These are phyloP conservation scores for Apteryx mantelli DNA, from an alignment of 2,113 vertebrate genomes.

Conservation along the genomic window DNA sequence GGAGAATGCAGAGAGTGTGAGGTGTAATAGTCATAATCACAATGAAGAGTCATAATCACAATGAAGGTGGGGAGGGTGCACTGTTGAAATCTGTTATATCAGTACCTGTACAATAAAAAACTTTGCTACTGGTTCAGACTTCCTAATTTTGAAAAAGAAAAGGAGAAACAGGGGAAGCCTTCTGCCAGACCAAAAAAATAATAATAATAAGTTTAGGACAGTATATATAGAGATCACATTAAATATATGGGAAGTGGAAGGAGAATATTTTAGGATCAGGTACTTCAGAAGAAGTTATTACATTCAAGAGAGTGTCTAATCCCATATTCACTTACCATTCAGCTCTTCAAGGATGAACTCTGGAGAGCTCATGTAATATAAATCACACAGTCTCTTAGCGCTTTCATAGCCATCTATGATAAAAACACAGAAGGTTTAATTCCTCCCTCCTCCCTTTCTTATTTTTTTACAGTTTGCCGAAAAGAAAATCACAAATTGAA, in stretches of 20 bases:
- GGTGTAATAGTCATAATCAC: neutral
- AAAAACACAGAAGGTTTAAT: conserved; percentile 30
- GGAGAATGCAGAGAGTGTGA: neutral
- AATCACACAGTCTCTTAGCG: conserved; percentile 93
- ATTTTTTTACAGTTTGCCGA: neutral
- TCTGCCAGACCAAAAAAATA: neutral
- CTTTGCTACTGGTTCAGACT: neutral
- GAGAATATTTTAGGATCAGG: neutral
- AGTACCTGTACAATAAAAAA: neutral
- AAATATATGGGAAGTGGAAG: neutral
- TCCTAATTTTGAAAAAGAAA: neutral
- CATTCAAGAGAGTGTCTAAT: neutral
- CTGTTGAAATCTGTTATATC: neutral
- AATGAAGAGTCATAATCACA: neutral
- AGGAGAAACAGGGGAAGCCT: neutral
- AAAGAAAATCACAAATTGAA: neutral
- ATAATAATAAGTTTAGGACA: neutral
- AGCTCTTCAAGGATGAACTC: conserved; percentile 90
- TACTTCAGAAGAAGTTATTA: neutral
- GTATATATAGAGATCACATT: neutral
- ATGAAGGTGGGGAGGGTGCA: neutral
- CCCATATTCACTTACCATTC: conserved; percentile 81
- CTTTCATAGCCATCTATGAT: conserved; percentile 94
- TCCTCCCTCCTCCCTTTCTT: neutral
- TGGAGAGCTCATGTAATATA: conserved; percentile 96